Evolutionary conservation across 2,113 vertebrate species (phyloP).

Genomic region (Psilopsiagon aurifrons): DNA sequence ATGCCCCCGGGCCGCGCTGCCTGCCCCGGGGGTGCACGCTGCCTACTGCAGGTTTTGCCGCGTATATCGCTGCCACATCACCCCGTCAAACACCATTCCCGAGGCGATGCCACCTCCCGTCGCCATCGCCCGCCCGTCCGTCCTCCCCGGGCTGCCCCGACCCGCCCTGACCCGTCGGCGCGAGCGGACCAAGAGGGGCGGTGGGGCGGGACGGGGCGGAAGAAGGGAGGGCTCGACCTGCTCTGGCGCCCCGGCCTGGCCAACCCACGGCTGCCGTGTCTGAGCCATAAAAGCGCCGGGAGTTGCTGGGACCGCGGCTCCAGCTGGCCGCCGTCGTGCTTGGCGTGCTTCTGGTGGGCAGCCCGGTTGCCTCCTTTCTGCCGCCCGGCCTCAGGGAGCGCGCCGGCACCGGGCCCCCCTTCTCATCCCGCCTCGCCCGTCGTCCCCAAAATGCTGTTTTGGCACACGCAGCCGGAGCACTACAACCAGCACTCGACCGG

Average conservation of each 20-base stretch:
- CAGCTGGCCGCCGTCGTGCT: not conserved
- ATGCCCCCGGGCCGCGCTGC: not conserved
- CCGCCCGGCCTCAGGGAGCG: not conserved
- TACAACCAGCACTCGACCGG: slow-evolving; percentile 85
- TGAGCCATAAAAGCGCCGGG: slow-evolving; percentile 63
- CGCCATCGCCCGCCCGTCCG: not conserved
- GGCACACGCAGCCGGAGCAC: slow-evolving; percentile 90
- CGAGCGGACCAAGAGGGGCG: too few species aligned
- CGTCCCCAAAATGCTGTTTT: slow-evolving; percentile 84
- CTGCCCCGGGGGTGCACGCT: not conserved
- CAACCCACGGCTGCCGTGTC: slow-evolving; percentile 20
- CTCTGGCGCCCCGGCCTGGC: not conserved
- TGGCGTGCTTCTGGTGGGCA: not conserved
- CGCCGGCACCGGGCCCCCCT: not conserved
- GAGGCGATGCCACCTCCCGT: not conserved
- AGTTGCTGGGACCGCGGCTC: not conserved
- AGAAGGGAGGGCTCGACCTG: not conserved
- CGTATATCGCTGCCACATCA: rapidly evolving
- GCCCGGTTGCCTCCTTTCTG: not conserved
- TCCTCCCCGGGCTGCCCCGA: not conserved
- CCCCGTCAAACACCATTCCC: too few species aligned
- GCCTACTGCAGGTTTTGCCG: too few species aligned
- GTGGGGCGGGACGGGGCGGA: not conserved
- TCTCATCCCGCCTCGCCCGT: not conserved
- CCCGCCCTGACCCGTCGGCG: too few species aligned